Base-by-base conservation (phyloP, 2,113 vertebrate genomes). In the Columba janthina region DNA sequence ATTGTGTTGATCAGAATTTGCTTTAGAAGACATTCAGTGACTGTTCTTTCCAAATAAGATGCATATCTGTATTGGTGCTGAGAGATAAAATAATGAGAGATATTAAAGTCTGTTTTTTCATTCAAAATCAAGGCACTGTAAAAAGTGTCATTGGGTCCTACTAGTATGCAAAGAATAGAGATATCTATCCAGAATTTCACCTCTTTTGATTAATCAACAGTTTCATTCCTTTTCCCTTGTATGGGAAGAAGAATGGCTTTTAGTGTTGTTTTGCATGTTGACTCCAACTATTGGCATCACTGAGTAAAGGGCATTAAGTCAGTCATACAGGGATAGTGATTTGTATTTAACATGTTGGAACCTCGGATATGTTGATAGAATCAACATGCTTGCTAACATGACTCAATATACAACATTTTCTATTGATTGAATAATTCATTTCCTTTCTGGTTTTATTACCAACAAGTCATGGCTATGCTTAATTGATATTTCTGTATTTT, bases 361-460 rank as follows among this genome's bases (percentile, higher is more conserved):
- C 65, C 83, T 87, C 5, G 10, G 46, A 70, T 85, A 72, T 46
- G 7, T 9, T 83, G 31, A 82, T 42, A 82, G 17, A 87, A 62
- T 28, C 36, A 88, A 76, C n/a, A 44, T 73, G 51, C 22, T 58
- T 70, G 40, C n/a, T 91, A 85, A 79, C 46, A 42, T 74, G 76
- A 71, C 64, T 67, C 89, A 74, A 60, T 70, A 80, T 50, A 61
- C n/a, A 67, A 36, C 29, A 56, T 44, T 91, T 95, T 83, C 17
- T 64, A 69, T 76, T 94, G 65, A 87, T 73, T 56, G 36, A 72
- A 89, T 12, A 29, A 70, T 86, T 79, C 48, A 34, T 88, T 92
- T 54, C 25, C 61, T 93, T 90, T 86, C 81, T 85, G n/a, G 17
- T 71, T 92, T 78, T 83, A 88, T 90, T 91, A 87, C 42, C 67